Conservation (phyloP, 2,113 vertebrate species). For the Onychostoma macrolepis region DNA sequence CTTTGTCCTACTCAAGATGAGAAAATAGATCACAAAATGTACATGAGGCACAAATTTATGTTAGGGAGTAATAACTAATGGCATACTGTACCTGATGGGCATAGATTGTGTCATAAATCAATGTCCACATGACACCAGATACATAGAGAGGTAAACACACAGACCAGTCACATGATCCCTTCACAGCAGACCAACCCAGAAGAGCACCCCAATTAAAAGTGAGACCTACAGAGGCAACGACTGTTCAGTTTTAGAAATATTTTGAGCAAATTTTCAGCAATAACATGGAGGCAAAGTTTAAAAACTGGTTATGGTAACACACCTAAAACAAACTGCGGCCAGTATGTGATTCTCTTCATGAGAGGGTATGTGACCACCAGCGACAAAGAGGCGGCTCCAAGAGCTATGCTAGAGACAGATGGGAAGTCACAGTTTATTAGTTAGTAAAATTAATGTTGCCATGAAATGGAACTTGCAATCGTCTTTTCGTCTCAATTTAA, state of each 20-base stretch:
- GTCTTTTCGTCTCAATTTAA: background rate
- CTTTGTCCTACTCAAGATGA: constrained; percentile 83
- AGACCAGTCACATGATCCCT: constrained; percentile 87
- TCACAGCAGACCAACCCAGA: constrained; percentile 92
- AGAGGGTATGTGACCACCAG: constrained; percentile 90
- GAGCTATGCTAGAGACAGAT: constrained; percentile 78
- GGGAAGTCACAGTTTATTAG: background rate
- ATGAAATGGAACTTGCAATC: background rate
- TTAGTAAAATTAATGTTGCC: background rate
- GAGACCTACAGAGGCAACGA: constrained; percentile 75
- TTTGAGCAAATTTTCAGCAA: background rate
- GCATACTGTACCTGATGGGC: constrained; percentile 88
- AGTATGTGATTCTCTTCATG: constrained; percentile 96
- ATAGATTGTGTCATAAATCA: constrained; percentile 95
- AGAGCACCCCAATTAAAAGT: constrained; percentile 95
- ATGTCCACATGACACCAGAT: constrained; percentile 93
- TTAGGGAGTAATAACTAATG: background rate
- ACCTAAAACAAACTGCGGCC: constrained; percentile 94
- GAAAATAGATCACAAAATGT: constrained; percentile 6
- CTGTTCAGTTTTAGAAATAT: background rate
- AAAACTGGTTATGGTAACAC: constrained; percentile 44
- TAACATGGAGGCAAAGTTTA: background rate
- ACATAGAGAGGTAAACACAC: constrained; percentile 93
- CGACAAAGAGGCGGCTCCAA: constrained; percentile 87
- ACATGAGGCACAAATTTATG: background rate